Conservation (phyloP, 2,797 vertebrate species). For the Sorex maritimensis region DNA sequence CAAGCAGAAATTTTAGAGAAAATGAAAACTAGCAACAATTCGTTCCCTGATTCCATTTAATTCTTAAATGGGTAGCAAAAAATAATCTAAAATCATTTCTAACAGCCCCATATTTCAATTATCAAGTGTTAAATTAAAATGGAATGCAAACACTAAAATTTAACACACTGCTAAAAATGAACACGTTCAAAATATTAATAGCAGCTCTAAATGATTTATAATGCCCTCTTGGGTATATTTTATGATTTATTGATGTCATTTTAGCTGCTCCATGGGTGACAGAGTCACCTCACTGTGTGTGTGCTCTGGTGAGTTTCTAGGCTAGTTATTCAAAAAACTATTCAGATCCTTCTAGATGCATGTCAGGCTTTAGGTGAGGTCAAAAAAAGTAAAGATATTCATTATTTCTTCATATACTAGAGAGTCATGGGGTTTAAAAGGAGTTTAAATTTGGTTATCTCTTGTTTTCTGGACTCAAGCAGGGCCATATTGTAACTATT, state of each 20-base stretch:
- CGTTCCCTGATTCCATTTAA: slow-evolving; percentile 52
- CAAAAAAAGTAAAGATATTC: slow-evolving; percentile 50
- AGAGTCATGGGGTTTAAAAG: neutral
- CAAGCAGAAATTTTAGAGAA: slow-evolving; percentile 21
- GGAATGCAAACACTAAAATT: slow-evolving; percentile 80
- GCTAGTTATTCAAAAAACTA: slow-evolving; percentile 52
- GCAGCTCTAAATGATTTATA: slow-evolving; percentile 84
- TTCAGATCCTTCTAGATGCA: neutral
- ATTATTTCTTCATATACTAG: slow-evolving; percentile 67
- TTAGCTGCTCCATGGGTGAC: slow-evolving; percentile 78
- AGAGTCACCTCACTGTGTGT: slow-evolving; percentile 69
- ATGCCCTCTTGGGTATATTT: slow-evolving; percentile 79
- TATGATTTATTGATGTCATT: slow-evolving; percentile 86
- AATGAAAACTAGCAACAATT: slow-evolving; percentile 1
- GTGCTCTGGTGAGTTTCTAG: slow-evolving; percentile 67
- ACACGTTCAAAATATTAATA: slow-evolving; percentile 84
- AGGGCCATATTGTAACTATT: neutral
- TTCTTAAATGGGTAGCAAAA: slow-evolving; percentile 65
- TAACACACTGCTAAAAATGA: slow-evolving; percentile 82
- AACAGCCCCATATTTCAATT: slow-evolving; percentile 79
- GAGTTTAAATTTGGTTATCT: slow-evolving; percentile 59
- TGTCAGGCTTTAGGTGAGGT: slow-evolving; percentile 27
- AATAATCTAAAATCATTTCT: slow-evolving; percentile 64
- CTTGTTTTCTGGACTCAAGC: slow-evolving; percentile 62
- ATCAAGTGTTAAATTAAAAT: slow-evolving; percentile 81